phyloP scores from a whole-genome alignment of 2,888 invertebrate species.

The Imbricaverruca yamaguchii region DNA sequence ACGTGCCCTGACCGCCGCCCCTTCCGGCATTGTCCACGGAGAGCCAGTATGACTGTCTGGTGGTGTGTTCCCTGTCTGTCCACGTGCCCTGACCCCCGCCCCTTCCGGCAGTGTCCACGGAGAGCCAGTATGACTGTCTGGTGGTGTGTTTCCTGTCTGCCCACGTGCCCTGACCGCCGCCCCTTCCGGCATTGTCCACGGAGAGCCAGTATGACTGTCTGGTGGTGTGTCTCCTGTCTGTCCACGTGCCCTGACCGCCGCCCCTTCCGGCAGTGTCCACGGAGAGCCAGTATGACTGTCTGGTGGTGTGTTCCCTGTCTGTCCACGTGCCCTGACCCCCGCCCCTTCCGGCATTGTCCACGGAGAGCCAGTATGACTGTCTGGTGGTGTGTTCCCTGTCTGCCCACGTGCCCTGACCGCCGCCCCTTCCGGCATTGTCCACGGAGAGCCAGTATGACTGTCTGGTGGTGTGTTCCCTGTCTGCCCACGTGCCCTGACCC shows the following conservation, averaged over 20 bases:
- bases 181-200: slow-evolving; percentile 53
- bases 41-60: slow-evolving; percentile 79
- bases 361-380: slow-evolving; percentile 76
- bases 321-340: no score
- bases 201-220: slow-evolving; percentile 81
- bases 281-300: slow-evolving; percentile 76
- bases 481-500: no score
- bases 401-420: neutral
- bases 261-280: slow-evolving; percentile 53
- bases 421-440: slow-evolving; percentile 51
- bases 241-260: slow-evolving; percentile 26
- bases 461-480: slow-evolving; percentile 70
- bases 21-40: slow-evolving; percentile 55
- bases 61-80: slow-evolving; percentile 75
- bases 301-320: slow-evolving; percentile 74
- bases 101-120: slow-evolving; percentile 54
- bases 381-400: slow-evolving; percentile 73
- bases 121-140: slow-evolving; percentile 80
- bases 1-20: slow-evolving; percentile 31
- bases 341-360: slow-evolving; percentile 52
- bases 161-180: slow-evolving; percentile 26
- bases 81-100: slow-evolving; percentile 31
- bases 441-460: slow-evolving; percentile 77
- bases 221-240: slow-evolving; percentile 71
- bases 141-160: slow-evolving; percentile 73